phyloP scores from a whole-genome alignment of 2,797 vertebrate genomes.

The Cygnus olor region DNA sequence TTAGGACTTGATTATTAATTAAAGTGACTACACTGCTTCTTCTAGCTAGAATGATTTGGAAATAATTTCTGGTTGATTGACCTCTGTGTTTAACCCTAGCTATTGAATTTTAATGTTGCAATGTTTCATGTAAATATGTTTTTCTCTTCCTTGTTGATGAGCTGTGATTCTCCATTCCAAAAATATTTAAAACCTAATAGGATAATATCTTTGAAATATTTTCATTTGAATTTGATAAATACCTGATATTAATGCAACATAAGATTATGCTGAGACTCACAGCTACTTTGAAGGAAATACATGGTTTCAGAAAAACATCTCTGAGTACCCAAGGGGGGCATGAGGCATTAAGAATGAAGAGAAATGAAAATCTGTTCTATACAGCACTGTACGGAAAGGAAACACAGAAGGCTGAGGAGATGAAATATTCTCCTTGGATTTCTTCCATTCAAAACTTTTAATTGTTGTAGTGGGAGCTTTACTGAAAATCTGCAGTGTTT shows the following conservation, averaged over 20 bases:
- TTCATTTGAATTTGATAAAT: slow-evolving; percentile 2
- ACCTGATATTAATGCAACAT: not conserved
- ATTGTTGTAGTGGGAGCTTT: not conserved
- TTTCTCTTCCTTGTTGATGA: not conserved
- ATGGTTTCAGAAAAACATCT: not conserved
- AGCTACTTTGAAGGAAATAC: not conserved
- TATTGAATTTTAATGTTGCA: not conserved
- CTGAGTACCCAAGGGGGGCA: not conserved
- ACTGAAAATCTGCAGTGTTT: not conserved
- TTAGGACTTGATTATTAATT: slow-evolving; percentile 5
- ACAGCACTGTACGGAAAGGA: not conserved
- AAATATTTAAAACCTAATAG: not conserved
- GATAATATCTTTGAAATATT: not conserved
- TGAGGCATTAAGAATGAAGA: not conserved
- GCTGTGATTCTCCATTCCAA: not conserved
- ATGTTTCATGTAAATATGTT: not conserved
- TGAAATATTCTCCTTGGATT: not conserved
- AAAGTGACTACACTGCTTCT: not conserved
- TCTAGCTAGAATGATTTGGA: not conserved
- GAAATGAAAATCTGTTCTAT: not conserved
- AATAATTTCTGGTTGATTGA: not conserved
- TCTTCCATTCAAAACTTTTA: not conserved
- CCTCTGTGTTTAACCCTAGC: not conserved
- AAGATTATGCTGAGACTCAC: not conserved
- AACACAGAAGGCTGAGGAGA: not conserved